A percentile compares a stretch with the other conserved stretches of the same genome.
These are phyloP conservation scores for Parotia lawesii DNA, from an alignment of 2,113 vertebrate genomes.

Conservation along the genomic window DNA sequence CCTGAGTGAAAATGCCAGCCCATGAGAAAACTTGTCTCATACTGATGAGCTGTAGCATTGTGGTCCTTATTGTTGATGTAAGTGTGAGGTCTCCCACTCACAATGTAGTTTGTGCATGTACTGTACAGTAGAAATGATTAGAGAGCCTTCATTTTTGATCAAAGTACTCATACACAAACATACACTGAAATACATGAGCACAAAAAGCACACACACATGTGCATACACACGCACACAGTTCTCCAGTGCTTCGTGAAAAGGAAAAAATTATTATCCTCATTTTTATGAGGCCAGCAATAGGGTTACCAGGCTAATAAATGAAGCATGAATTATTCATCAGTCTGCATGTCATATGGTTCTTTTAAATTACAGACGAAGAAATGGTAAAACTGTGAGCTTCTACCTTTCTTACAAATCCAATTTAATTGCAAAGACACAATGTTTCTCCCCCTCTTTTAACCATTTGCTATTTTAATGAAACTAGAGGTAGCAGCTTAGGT, in stretches of 20 bases:
- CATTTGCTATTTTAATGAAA: conserved; percentile 57
- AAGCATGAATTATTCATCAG: conserved; percentile 69
- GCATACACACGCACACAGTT: background rate
- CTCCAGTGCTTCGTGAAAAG: background rate
- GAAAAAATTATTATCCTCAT: conserved; percentile 42
- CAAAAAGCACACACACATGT: background rate
- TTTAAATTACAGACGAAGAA: conserved; percentile 63
- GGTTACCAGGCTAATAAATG: conserved; percentile 72
- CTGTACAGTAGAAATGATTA: background rate
- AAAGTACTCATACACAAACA: background rate
- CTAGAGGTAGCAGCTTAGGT: conserved; percentile 18
- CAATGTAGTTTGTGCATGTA: background rate
- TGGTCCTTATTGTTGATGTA: background rate
- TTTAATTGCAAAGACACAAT: conserved; percentile 26
- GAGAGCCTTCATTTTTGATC: background rate
- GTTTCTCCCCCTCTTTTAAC: conserved; percentile 27
- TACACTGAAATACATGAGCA: background rate
- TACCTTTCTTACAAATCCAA: conserved; percentile 31
- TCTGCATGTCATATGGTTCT: conserved; percentile 21
- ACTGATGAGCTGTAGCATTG: background rate
- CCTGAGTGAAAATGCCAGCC: background rate
- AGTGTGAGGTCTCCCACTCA: background rate
- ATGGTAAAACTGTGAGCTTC: conserved; percentile 3
- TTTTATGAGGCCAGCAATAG: conserved; percentile 64
- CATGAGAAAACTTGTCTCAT: background rate